Evolutionary conservation across 2,797 vertebrate species (phyloP), one percentile per base, ranked within the genome.

Genomic region (Cryptoblepharus egeriae): DNA sequence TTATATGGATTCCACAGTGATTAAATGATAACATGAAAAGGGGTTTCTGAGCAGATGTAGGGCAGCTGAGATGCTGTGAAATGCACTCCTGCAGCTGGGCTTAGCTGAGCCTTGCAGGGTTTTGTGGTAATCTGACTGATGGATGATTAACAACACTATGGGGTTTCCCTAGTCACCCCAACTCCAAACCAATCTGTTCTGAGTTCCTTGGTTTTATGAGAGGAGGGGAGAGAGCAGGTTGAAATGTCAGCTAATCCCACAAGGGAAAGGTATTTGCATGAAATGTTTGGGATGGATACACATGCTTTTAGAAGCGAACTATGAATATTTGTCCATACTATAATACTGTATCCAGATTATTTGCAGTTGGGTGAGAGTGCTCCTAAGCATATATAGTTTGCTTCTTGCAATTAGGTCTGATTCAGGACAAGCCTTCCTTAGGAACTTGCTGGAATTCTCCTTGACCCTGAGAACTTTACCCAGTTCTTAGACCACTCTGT

Each of bases 11-110:
- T 83, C 75, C 75, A 78, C 68, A 83, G 75, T 67, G 76, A 74
- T 83, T 74, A 84, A 79, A 84, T 84, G 73, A 76, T 73, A 82
- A 75, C 37, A 76, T 82, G 70, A 73, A 79, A 74, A 79, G 37
- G 52, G 71, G 61, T n/a, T 74, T 79, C 82, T 79, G 63, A 60
- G 61, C 76, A 83, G 76, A 79, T 79, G 70, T 83, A 73, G 49
- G 70, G 61, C 76, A 83, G 76, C 70, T 83, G 76, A 73, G 75
- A 78, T 79, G 70, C 76, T 83, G 76, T 60, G 76, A 83, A 83
- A n/a, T 78, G 81, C 70, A 52, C 55, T 77, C n/a, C 65, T 77
- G 49, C 61, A 79, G 63, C 61, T 73, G 63, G 63, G 37, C 52
- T 78, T 73, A 72, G 15, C 60, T 73, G 37, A 58, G 75, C 7